Evolutionary conservation across 2,888 invertebrate species (phyloP), one percentile per base, ranked within the genome.

Genomic region (Latrodectus hesperus): DNA sequence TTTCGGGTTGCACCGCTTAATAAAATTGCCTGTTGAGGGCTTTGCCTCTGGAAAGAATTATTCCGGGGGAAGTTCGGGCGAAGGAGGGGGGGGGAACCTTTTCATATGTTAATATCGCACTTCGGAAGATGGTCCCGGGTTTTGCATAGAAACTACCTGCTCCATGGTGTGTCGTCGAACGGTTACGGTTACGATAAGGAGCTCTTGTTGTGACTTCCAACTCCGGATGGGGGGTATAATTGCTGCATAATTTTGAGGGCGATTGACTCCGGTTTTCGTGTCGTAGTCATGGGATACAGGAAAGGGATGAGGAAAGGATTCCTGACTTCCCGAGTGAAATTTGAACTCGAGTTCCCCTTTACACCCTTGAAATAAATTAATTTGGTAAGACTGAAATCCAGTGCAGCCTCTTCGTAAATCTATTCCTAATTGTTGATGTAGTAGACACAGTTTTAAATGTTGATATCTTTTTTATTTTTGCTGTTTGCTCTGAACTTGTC

Each of bases 191-290:
- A 11, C 26, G 53, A 16, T 78, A 78, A 78, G 70, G 55, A 78
- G 55, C 68, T 72, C 72, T n/a, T 80, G 80, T 71, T 72, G 80
- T 80, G 80, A 80, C 72, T 80, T 72, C 53, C 60, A 53, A 67
- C 68, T 51, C 53, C 68, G 68, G 60, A 70, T 78, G 70, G 70
- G 55, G 14, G 70, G 16, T 55, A 55, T 78, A 70, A 78, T 78
- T 78, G 60, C 70, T 26, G 71, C 71, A 72, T 72, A 80, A 72
- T 74, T 74, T 65, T 38, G 53, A n/a, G 53, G 65, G 12, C 26
- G 81, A 53, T 51, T 53, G 52, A 11, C 52, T 64, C 52, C 22
- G 16, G 51, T n/a, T 17, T 73, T 51, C 73, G 73, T 81, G 81
- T 65, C 67, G 73, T 74, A 73, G 74, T 22, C 65, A 81, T 12